Conservation (phyloP, 2,113 vertebrate genomes). For the Laticauda colubrina region DNA sequence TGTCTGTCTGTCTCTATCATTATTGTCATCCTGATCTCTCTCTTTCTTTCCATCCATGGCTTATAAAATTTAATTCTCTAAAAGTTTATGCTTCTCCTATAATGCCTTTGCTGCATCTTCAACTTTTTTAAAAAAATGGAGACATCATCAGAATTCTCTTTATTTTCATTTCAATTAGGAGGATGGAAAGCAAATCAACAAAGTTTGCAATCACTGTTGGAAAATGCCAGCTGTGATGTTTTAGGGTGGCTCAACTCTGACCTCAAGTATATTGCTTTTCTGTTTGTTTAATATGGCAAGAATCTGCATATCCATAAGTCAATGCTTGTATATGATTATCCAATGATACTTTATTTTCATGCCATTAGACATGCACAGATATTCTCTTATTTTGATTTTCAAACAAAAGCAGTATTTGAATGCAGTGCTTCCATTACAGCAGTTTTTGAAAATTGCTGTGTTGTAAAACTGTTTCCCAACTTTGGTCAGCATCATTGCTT, state of each 20-base stretch:
- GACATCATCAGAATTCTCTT: conserved; percentile 29
- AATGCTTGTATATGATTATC: neutral
- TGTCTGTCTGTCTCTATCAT: neutral
- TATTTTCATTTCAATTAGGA: conserved; percentile 25
- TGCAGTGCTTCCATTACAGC: neutral
- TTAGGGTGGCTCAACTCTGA: conserved; percentile 20
- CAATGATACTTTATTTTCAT: neutral
- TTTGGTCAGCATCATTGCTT: neutral
- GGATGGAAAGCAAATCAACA: neutral
- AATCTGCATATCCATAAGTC: neutral
- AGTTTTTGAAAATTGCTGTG: neutral
- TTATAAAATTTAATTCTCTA: conserved; percentile 22
- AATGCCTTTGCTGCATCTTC: conserved; percentile 37
- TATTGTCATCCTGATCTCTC: neutral
- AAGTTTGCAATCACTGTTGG: conserved; percentile 33
- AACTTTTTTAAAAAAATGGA: conserved; percentile 34
- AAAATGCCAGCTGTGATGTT: neutral
- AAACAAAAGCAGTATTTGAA: neutral
- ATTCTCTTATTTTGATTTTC: neutral
- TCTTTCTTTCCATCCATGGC: conserved; percentile 20
- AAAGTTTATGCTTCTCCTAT: conserved; percentile 10
- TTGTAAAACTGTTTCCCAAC: neutral
- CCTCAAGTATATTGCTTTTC: neutral
- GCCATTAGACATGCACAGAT: neutral
- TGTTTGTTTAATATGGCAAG: neutral